Conservation (phyloP, 1,140 invertebrate species). For the Trachelipus rathkii region DNA sequence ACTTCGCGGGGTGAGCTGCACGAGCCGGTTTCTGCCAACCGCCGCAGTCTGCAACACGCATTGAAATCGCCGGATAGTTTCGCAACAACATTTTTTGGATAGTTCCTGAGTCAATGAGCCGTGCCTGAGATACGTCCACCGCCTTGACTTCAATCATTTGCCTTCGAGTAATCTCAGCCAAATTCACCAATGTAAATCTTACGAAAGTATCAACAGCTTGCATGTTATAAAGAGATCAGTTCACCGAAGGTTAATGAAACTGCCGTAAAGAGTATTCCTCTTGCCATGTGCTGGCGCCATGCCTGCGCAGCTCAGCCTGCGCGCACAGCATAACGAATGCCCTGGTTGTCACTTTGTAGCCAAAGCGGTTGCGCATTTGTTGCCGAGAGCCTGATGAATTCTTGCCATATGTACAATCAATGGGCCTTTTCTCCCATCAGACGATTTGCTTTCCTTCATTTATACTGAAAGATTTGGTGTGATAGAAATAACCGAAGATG, state of each 20-base stretch:
- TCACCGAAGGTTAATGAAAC: not conserved
- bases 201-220: not conserved
- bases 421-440: not conserved
- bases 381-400: not conserved
- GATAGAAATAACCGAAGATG: not conserved
- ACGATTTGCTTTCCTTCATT: not conserved
- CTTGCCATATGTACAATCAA: not conserved
- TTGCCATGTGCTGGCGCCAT: not conserved
- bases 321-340: not conserved
- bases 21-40: not conserved
- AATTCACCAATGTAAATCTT: not conserved
- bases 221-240: not conserved
- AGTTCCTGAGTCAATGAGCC: not conserved
- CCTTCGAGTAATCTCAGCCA: not conserved
- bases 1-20: not conserved
- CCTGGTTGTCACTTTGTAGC: too few species aligned
- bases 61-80: not conserved
- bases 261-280: not conserved
- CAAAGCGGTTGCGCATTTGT: not conserved
- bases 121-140: not conserved
- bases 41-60: not conserved
- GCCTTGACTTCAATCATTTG: not conserved
- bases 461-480: not conserved
- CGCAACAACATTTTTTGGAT: not conserved
- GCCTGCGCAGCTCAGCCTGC: not conserved